Percentiles rank a stretch among this genome's conserved stretches.
phyloP scores from a whole-genome alignment of 1,140 invertebrate genomes.

The Aphidius gifuensis region DNA sequence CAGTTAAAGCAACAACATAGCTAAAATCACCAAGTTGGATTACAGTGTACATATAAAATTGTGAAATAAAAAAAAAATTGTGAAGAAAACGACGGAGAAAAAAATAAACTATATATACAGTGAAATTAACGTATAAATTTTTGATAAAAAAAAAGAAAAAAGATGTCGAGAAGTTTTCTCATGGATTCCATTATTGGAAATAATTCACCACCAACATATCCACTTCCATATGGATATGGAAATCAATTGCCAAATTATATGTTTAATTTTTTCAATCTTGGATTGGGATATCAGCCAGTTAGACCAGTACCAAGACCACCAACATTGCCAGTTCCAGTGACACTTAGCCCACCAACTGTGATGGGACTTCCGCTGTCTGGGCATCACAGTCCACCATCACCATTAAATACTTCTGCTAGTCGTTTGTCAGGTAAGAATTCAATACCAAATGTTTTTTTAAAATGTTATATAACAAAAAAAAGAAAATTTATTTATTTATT shows the following conservation, averaged over 20 bases:
- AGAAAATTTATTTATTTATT: too few relatives aligned
- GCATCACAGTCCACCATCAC: slow-evolving; percentile 45
- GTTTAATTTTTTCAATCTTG: slow-evolving; percentile 51
- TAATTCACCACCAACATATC: slow-evolving; percentile 49
- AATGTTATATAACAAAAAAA: background rate
- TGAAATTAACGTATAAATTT: slow-evolving; percentile 7
- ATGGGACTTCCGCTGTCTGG: slow-evolving; percentile 31
- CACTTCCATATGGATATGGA: slow-evolving; percentile 43
- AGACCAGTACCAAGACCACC: slow-evolving; percentile 46
- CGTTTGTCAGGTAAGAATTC: slow-evolving; percentile 40
- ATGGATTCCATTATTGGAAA: slow-evolving; percentile 72
- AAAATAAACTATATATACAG: slow-evolving; percentile 1
- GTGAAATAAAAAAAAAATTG: background rate
- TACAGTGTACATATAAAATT: slow-evolving; percentile 3
- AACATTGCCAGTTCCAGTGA: slow-evolving; percentile 30
- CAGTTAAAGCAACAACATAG: background rate
- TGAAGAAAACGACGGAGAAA: background rate
- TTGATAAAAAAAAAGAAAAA: slow-evolving; percentile 19
- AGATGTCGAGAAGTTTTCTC: slow-evolving; percentile 73
- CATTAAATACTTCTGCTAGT: slow-evolving; percentile 38
- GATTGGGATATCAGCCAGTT: slow-evolving; percentile 46
- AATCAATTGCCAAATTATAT: slow-evolving; percentile 49
- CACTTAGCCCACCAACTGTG: slow-evolving; percentile 36
- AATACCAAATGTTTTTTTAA: background rate
- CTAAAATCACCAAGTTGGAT: slow-evolving; percentile 6